Conservation (phyloP, 2,113 vertebrate genomes). For the Glareola pratincola region DNA sequence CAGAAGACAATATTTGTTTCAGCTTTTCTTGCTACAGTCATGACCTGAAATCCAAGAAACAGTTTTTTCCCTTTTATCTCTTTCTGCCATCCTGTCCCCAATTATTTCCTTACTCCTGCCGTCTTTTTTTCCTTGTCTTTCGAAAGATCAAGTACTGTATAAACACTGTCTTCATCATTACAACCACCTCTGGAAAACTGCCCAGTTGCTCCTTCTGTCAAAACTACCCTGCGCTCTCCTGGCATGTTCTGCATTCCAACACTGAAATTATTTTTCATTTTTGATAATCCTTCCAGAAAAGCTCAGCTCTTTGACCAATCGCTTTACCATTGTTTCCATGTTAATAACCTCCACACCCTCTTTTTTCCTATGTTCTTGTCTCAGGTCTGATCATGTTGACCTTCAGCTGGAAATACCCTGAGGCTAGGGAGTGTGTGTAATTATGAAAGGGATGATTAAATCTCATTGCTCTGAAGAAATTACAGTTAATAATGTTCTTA, state of each 20-base stretch:
- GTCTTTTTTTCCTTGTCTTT: not conserved
- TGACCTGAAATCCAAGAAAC: not conserved
- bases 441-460: conserved; percentile 2
- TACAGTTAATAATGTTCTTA: not conserved
- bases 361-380: not conserved
- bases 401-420: not conserved
- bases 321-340: not conserved
- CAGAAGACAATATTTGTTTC: not conserved
- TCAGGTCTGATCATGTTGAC: not conserved
- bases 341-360: not conserved
- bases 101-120: not conserved
- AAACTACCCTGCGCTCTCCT: not conserved
- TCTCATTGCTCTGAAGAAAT: not conserved
- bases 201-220: not conserved
- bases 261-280: not conserved
- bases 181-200: not conserved
- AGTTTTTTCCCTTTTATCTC: not conserved
- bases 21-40: not conserved
- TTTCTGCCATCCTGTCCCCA: not conserved
- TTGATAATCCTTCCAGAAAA: not conserved
- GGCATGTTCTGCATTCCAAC: not conserved
- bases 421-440: not conserved
- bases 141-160: not conserved
- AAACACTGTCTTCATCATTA: not conserved
- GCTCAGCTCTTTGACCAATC: not conserved